Conservation (phyloP, 2,888 invertebrate species). For the Melitaea athalia region DNA sequence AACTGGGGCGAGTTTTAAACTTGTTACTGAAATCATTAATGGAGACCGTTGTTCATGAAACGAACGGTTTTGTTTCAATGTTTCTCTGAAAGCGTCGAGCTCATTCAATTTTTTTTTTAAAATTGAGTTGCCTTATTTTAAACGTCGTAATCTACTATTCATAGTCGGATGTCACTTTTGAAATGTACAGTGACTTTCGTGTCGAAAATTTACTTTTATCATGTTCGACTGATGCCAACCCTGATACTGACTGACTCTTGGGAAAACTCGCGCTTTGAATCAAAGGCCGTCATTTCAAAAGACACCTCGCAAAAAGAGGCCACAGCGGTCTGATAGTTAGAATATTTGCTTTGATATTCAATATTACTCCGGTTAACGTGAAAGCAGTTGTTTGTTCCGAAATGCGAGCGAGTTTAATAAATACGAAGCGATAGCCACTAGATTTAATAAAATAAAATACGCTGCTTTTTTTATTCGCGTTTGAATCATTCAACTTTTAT, state of each 20-base stretch:
- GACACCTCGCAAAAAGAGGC: constrained; percentile 35
- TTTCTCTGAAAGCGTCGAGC: constrained; percentile 18
- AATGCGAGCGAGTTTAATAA: constrained; percentile 33
- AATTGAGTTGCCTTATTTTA: neutral
- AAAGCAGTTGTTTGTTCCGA: constrained; percentile 29
- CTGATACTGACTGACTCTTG: constrained; percentile 26
- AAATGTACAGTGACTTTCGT: neutral
- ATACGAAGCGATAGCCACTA: constrained; percentile 32
- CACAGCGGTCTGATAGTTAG: constrained; percentile 32
- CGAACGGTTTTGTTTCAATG: constrained; percentile 16
- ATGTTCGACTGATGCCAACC: constrained; percentile 23
- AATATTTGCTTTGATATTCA: constrained; percentile 38
- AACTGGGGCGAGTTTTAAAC: constrained; percentile 26
- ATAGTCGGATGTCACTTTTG: neutral
- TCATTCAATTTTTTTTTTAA: neutral
- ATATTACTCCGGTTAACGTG: constrained; percentile 36
- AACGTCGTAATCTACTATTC: neutral
- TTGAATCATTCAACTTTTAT: constrained; percentile 14
- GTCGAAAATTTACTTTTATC: constrained; percentile 8
- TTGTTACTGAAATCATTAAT: constrained; percentile 28
- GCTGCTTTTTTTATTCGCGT: constrained; percentile 15
- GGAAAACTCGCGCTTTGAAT: constrained; percentile 31
- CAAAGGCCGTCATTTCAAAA: constrained; percentile 39
- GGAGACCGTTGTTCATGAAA: constrained; percentile 25
- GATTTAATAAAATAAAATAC: constrained; percentile 18